phyloP scores from a whole-genome alignment of 2,888 invertebrate species.

The Pyrrhosoma nymphula region DNA sequence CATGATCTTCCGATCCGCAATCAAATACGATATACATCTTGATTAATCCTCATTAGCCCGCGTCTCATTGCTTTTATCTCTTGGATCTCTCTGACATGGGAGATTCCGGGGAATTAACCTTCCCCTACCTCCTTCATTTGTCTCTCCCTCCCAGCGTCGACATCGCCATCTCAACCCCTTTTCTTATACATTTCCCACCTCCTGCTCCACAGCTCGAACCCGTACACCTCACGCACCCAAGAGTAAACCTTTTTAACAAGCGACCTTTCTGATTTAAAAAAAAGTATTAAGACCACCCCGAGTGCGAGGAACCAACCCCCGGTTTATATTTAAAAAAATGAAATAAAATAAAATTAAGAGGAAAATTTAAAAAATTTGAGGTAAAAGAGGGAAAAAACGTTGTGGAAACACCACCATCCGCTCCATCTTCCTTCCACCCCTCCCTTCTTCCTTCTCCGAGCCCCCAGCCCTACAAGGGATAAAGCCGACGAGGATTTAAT shows the following conservation, averaged over 20 bases:
- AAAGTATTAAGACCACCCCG: background rate
- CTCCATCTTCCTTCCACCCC: too few species aligned
- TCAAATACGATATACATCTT: background rate
- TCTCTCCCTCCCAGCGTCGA: background rate
- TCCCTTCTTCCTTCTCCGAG: background rate
- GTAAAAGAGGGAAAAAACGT: background rate
- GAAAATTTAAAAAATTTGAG: background rate
- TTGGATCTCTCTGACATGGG: background rate
- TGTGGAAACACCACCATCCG: background rate
- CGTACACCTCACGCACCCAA: background rate
- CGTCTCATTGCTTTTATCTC: background rate
- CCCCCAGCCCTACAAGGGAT: background rate
- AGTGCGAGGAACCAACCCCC: slow-evolving; percentile 25
- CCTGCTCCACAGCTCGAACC: background rate
- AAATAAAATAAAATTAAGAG: background rate
- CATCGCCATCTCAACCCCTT: background rate
- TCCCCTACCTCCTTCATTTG: background rate
- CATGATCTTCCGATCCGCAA: background rate
- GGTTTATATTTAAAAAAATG: background rate
- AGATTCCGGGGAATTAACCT: background rate
- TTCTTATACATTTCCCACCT: background rate
- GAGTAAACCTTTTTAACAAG: slow-evolving; percentile 31
- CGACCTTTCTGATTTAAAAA: slow-evolving; percentile 10
- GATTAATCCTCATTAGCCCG: background rate
- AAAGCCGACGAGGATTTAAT: slow-evolving; percentile 58